Base-by-base conservation (phyloP, 2,797 vertebrate species). In the Anguilla pacifica region DNA sequence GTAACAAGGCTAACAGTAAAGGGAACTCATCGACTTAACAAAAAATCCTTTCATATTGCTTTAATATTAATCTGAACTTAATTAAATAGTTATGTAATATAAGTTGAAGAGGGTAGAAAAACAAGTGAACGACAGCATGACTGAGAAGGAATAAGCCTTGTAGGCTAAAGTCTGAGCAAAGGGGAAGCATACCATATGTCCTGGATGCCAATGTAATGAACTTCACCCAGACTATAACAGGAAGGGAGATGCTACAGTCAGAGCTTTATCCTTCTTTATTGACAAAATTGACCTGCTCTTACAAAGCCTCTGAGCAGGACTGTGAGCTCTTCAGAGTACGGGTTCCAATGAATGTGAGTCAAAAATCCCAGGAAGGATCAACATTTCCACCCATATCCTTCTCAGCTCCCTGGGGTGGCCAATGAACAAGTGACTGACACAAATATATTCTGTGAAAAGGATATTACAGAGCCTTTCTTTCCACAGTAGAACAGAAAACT, bases 1-100 rank as follows among this genome's bases (percentile, higher is more conserved):
- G 25, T 15, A 67, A n/a, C 64, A n/a, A 6, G 51, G 11, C 64
- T 70, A 35, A 46, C 35, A 43, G 39, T 43, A 9, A 46, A 43
- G 39, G 17, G 39, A 79, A 43, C 15, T 31, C 13, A 77, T 35
- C 35, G 28, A 25, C 22, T 25, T 79, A 46, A 13, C 43, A 82
- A 22, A 25, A 82, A 82, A 82, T 49, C 79, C 43, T 51, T n/a
- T 82, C 46, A 82, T 82, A n/a, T 82, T 82, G 79, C 43, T 82
- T 13, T 82, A 35, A 49, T 3, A 82, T 82, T 82, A 82, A 51
- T 82, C 79, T 51, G 79, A 25, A 82, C n/a, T 82, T 82, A 51
- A 49, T 49, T 25, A 82, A 82, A 82, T 51, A 17, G 51, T 51
- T 51, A 51, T 51, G 46, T n/a, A 51, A 82, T 51, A 22, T 51